Conservation (phyloP, 2,888 invertebrate genomes). For the Netelia virgata region DNA sequence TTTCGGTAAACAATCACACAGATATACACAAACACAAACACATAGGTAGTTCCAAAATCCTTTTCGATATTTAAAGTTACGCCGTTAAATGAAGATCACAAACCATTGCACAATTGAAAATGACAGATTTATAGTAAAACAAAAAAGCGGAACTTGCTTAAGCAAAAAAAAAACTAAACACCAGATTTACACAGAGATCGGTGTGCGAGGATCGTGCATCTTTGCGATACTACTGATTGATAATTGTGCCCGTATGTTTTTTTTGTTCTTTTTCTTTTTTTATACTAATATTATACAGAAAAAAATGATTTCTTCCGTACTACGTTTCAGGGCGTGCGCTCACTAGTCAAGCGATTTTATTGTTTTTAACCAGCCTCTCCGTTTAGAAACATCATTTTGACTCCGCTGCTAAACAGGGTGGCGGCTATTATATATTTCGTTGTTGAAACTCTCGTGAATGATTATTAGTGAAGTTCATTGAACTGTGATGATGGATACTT, state of each 20-base stretch:
- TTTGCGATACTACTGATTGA: conserved; percentile 41
- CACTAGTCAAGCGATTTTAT: conserved; percentile 84
- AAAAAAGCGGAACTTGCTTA: conserved; percentile 14
- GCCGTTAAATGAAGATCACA: conserved; percentile 51
- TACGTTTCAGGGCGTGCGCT: conserved; percentile 81
- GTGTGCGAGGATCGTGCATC: conserved; percentile 22
- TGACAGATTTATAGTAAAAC: conserved; percentile 19
- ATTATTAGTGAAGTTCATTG: conserved; percentile 65
- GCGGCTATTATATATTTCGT: conserved; percentile 47
- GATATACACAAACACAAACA: conserved; percentile 62
- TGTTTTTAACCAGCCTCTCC: conserved; percentile 74
- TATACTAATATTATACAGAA: conserved; percentile 52
- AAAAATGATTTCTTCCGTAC: conserved; percentile 71
- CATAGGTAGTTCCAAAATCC: conserved; percentile 63
- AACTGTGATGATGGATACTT: conserved; percentile 77
- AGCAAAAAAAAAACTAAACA: conserved; percentile 33
- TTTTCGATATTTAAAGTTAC: conserved; percentile 42
- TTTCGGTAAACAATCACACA: conserved; percentile 68
- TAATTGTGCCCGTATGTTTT: conserved; percentile 52
- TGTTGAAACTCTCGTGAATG: conserved; percentile 47
- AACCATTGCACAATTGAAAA: conserved; percentile 68
- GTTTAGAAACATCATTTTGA: conserved; percentile 55
- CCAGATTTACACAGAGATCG: conserved; percentile 44
- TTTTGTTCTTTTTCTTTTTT: conserved; percentile 32
- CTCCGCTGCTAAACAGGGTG: conserved; percentile 37